A percentile compares a stretch with the other conserved stretches of the same genome.
Conservation (phyloP, 2,888 invertebrate genomes). For the Melieria picta region DNA sequence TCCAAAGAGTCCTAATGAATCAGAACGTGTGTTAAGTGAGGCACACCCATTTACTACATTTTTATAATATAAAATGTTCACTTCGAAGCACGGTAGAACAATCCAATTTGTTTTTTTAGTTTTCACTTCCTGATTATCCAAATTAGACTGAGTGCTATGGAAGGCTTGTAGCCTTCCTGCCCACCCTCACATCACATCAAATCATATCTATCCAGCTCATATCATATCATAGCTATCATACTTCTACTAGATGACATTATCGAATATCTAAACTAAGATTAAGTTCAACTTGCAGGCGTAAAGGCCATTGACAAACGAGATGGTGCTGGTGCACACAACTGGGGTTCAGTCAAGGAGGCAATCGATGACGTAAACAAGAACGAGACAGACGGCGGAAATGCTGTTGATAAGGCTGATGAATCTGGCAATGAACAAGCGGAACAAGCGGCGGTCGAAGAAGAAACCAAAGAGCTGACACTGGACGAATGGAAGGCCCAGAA, state of each 20-base stretch:
- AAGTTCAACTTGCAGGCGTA: conserved; percentile 66
- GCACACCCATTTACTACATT: too few species aligned
- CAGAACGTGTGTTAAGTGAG: too few species aligned
- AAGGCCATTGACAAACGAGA: conserved; percentile 95
- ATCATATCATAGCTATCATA: too few species aligned
- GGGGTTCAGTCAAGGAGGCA: conserved; percentile 94
- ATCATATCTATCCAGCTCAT: neutral
- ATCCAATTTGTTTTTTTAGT: too few species aligned
- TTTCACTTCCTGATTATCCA: neutral
- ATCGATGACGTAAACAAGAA: conserved; percentile 72
- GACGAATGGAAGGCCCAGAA: conserved; percentile 96
- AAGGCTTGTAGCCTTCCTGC: too few species aligned
- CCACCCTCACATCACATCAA: neutral
- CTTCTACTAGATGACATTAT: too few species aligned
- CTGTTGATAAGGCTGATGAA: conserved; percentile 56
- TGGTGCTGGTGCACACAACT: conserved; percentile 95
- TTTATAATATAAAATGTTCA: too few species aligned
- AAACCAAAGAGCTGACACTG: conserved; percentile 88
- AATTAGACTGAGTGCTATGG: neutral
- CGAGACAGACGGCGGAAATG: conserved; percentile 42
- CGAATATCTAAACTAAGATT: neutral
- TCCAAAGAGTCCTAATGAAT: too few species aligned
- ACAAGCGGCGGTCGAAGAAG: conserved; percentile 72
- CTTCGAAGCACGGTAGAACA: too few species aligned
- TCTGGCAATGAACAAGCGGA: conserved; percentile 65